A percentile compares a stretch with the other conserved stretches of the same genome.
phyloP scores from a whole-genome alignment of 2,113 vertebrate genomes.

The Phrynosoma blainvillii region DNA sequence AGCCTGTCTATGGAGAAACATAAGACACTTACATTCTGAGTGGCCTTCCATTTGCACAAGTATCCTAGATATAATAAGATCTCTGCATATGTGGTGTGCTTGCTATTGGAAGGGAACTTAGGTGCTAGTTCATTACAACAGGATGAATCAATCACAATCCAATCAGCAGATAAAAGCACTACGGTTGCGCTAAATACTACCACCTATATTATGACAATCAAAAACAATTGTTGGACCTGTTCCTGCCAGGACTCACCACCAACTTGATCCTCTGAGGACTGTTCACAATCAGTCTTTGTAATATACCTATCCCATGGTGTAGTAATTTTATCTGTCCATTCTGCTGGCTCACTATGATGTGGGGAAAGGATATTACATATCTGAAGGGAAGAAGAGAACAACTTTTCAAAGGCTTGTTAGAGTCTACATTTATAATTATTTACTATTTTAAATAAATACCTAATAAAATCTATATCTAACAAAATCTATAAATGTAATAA shows the following conservation, averaged over 20 bases:
- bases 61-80: not conserved
- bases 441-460: not conserved
- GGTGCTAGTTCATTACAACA: not conserved
- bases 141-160: not conserved
- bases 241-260: conserved; percentile 26
- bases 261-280: conserved; percentile 3
- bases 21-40: not conserved
- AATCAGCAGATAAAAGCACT: not conserved
- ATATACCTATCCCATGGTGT: not conserved
- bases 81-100: not conserved
- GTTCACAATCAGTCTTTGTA: conserved; percentile 2
- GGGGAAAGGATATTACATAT: conserved; percentile 11
- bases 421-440: not conserved
- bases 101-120: not conserved
- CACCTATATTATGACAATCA: not conserved
- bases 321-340: conserved; percentile 3
- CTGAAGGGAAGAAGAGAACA: conserved; percentile 8
- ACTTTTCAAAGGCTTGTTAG: conserved; percentile 17
- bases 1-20: not conserved
- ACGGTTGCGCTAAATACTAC: not conserved
- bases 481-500: conserved; percentile 10
- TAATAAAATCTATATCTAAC: not conserved
- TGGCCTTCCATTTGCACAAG: not conserved
- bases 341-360: not conserved
- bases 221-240: conserved; percentile 5